Evolutionary conservation across 2,113 vertebrate species (phyloP).

Genomic region (Poeciliopsis occidentalis): DNA sequence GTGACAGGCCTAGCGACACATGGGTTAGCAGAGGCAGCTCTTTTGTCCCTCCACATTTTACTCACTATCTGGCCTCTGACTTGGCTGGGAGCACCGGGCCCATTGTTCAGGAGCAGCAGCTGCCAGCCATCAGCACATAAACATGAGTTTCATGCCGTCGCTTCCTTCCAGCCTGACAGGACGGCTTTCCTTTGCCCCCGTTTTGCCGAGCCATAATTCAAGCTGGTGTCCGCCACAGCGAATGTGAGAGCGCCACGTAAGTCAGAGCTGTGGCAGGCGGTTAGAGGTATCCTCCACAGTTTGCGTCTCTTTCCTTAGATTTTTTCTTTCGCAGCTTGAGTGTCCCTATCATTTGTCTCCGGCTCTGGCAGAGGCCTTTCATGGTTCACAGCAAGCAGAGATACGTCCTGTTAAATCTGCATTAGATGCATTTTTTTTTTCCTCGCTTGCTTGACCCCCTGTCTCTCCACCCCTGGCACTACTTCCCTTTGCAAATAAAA

Average conservation of each 20-base stretch:
- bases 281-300: constrained; percentile 40
- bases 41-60: constrained; percentile 65
- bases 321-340: constrained; percentile 38
- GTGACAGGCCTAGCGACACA: constrained; percentile 19
- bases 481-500: constrained; percentile 69
- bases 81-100: constrained; percentile 34
- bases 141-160: constrained; percentile 50
- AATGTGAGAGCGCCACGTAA: constrained; percentile 42
- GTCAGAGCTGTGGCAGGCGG: constrained; percentile 24
- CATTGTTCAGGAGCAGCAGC: constrained; percentile 66
- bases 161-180: constrained; percentile 72
- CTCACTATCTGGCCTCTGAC: constrained; percentile 61
- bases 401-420: constrained; percentile 59
- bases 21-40: constrained; percentile 49
- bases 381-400: constrained; percentile 53
- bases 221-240: constrained; percentile 48
- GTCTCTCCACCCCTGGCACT: constrained; percentile 50
- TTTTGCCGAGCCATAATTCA: constrained; percentile 64
- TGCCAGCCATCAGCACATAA: constrained; percentile 55
- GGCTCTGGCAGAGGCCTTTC: constrained; percentile 30
- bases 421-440: constrained; percentile 50
- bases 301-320: constrained; percentile 12
- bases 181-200: constrained; percentile 47
- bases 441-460: constrained; percentile 34
- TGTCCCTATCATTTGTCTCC: constrained; percentile 33